Evolutionary conservation across 2,797 vertebrate genomes (phyloP), one percentile per base, ranked within the genome.

Genomic region (Cyclura pinguis): DNA sequence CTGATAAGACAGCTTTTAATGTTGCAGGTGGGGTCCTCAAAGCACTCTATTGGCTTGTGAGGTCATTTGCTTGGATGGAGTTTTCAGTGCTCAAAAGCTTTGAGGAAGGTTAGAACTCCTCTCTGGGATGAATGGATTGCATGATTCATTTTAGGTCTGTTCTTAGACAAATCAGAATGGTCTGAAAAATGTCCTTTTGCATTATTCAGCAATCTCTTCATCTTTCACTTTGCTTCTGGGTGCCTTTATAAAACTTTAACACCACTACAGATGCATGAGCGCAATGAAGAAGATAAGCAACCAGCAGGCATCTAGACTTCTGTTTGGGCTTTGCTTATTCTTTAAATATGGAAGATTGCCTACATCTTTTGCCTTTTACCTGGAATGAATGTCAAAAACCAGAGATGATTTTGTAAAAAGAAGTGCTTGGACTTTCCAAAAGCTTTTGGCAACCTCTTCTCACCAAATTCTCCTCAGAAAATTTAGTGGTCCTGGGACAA

Each of bases 201-300:
- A 94, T 96, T 95, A 96, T 96, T 96, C 92, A 96, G 38, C 86
- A 94, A 95, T 95, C 95, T 88, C 93, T 92, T 90, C 85, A 92
- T 93, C 90, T 95, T 92, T 93, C 89, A 93, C 89, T 92, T 96
- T 94, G 94, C 94, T 96, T 89, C 91, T 85, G 93, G 94, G 87
- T 92, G 93, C 82, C 91, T 89, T 88, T 95, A 90, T 94, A 93
- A 91, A 94, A 93, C 89, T 89, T 93, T 94, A 93, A 93, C 92
- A 94, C 13, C 14, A 16, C 91, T 87, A 92, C 92, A 35, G 92
- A 85, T 76, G 62, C 89, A 93, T 89, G 95, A 94, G 91, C 81
- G 91, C 93, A 93, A 80, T 92, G 80, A 91, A 95, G 12, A 9
- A 69, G 94, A 94, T 95, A 92, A 91, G 88, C 90, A 96, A 81